Conservation (phyloP, 92 coral and sea anemone genomes). For the Palythoa heliodiscus region DNA sequence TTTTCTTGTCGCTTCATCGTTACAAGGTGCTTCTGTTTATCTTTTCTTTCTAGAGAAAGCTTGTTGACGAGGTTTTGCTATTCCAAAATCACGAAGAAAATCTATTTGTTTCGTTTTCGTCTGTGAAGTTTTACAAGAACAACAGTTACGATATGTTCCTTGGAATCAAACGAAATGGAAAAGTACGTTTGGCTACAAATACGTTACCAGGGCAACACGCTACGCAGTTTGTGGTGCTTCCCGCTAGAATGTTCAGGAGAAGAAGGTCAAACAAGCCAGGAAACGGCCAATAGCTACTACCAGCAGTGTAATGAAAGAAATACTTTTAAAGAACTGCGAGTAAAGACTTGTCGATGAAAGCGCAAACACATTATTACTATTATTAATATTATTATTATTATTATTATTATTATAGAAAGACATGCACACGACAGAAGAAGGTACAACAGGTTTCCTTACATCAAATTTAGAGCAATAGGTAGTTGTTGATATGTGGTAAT, state of each 20-base stretch:
- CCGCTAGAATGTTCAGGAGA: neutral
- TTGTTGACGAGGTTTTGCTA: constrained; percentile 30
- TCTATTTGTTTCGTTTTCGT: constrained; percentile 44
- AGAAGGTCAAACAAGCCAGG: neutral
- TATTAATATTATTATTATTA: no score
- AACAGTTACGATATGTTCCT: constrained; percentile 55
- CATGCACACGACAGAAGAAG: no score
- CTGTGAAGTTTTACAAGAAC: constrained; percentile 43
- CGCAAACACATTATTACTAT: no score
- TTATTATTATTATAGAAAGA: no score
- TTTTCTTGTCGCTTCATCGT: no score
- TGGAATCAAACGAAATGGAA: constrained; percentile 46
- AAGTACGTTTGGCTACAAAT: constrained; percentile 36
- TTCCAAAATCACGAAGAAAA: constrained; percentile 54
- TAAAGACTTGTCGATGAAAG: neutral
- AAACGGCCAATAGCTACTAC: neutral
- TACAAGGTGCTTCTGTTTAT: no score
- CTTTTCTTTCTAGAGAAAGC: constrained; percentile 4
- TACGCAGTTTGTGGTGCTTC: constrained; percentile 39
- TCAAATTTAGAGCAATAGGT: no score
- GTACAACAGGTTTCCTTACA: no score
- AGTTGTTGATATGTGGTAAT: no score
- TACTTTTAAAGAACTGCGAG: neutral
- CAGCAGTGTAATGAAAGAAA: neutral
- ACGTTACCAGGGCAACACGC: constrained; percentile 55